Evolutionary conservation across 2,888 invertebrate genomes (phyloP).

Genomic region (Leptopterna dolabrata): DNA sequence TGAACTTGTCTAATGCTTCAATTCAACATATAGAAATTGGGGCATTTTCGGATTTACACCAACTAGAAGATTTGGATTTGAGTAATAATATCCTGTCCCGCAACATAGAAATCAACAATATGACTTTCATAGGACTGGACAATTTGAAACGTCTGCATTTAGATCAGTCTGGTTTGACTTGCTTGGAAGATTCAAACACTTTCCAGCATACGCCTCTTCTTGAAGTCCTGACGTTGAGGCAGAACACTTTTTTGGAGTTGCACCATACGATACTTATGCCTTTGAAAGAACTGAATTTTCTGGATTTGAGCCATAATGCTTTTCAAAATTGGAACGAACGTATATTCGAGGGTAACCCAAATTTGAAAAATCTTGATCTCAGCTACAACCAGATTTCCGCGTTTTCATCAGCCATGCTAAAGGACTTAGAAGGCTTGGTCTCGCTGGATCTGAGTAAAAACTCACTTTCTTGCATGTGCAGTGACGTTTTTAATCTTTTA

Average conservation of each 20-base stretch:
- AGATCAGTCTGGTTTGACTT: constrained; percentile 24
- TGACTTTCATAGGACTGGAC: constrained; percentile 36
- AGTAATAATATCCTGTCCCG: constrained; percentile 37
- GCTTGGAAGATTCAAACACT: constrained; percentile 68
- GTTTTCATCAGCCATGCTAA: constrained; percentile 71
- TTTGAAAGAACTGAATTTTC: constrained; percentile 68
- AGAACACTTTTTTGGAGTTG: constrained; percentile 70
- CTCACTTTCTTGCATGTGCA: constrained; percentile 71
- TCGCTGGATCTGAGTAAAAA: constrained; percentile 70
- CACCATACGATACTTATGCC: constrained; percentile 69
- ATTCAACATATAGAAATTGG: constrained; percentile 26
- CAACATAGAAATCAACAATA: neutral
- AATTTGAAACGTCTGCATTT: constrained; percentile 40
- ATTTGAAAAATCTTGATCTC: constrained; percentile 68
- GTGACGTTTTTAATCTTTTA: constrained; percentile 64
- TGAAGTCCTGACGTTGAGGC: constrained; percentile 71
- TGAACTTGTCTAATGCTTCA: constrained; percentile 48
- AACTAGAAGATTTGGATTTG: constrained; percentile 52
- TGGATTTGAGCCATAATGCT: constrained; percentile 71
- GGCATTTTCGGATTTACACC: constrained; percentile 41
- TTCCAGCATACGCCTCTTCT: constrained; percentile 68
- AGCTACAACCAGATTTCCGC: constrained; percentile 72
- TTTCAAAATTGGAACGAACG: constrained; percentile 71
- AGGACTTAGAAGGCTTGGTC: constrained; percentile 70
- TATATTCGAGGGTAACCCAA: constrained; percentile 69